Percentiles rank a stretch among this genome's conserved stretches.
Evolutionary conservation across 2,113 vertebrate species (phyloP).

Genomic region (Ophthalmolycus amberensis): DNA sequence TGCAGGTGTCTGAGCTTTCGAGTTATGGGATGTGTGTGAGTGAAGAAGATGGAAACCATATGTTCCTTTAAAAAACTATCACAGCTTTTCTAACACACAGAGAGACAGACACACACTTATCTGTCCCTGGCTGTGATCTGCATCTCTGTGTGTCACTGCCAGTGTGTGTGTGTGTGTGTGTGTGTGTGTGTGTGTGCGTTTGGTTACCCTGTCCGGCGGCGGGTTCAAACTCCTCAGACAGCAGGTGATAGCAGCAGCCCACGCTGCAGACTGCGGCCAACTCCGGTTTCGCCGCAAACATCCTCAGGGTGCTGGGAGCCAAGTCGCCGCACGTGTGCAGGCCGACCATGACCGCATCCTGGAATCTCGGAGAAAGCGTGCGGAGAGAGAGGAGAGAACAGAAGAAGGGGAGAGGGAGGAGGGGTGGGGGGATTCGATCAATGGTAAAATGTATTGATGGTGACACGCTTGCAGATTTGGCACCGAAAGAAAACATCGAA

Average conservation of each 20-base stretch:
- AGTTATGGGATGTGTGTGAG: background rate
- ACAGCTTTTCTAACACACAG: background rate
- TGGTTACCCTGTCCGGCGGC: conserved; percentile 80
- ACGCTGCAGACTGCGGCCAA: conserved; percentile 93
- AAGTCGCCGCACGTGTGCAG: conserved; percentile 98
- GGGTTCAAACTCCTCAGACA: conserved; percentile 93
- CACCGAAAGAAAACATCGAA: background rate
- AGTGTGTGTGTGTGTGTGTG: conserved; percentile 8
- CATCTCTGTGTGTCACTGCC: background rate
- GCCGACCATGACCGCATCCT: conserved; percentile 94
- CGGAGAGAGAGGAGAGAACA: conserved; percentile 11
- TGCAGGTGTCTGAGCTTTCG: conserved; percentile 33
- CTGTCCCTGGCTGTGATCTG: background rate
- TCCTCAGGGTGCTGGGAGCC: conserved; percentile 85
- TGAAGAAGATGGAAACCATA: conserved; percentile 31
- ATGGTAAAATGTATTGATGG: conserved; percentile 55
- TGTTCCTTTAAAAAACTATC: background rate
- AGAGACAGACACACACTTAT: background rate
- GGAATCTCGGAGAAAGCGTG: conserved; percentile 23
- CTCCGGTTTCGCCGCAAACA: conserved; percentile 90
- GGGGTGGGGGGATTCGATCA: conserved; percentile 18
- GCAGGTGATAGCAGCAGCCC: conserved; percentile 97
- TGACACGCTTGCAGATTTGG: conserved; percentile 50
- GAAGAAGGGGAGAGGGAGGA: background rate
- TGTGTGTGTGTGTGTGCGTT: background rate